Conservation (phyloP, 2,113 vertebrate genomes). For the Amazona guildingii region DNA sequence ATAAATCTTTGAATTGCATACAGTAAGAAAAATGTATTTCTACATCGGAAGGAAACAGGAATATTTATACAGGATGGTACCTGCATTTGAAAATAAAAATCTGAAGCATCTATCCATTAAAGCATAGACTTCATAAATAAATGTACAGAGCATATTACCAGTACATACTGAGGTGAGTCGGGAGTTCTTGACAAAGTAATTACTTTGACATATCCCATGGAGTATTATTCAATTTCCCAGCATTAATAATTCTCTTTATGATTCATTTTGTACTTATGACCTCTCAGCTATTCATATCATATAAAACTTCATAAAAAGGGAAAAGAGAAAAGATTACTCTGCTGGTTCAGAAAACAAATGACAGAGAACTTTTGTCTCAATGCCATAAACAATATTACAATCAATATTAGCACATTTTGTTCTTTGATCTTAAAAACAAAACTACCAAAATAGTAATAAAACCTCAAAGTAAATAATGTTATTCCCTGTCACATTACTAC, state of each 20-base stretch:
- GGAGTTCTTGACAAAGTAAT: neutral
- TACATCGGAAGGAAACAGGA: neutral
- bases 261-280: neutral
- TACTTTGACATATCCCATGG: neutral
- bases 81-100: neutral
- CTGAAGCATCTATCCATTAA: neutral
- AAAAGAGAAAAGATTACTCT: neutral
- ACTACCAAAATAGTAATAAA: neutral
- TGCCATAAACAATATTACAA: neutral
- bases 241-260: conserved; percentile 11
- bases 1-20: neutral
- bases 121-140: neutral
- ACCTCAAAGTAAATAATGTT: neutral
- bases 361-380: neutral
- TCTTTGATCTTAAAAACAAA: neutral
- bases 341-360: neutral
- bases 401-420: neutral
- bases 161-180: neutral
- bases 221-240: neutral
- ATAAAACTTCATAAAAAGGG: neutral
- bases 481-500: neutral
- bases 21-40: neutral
- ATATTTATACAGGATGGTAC: neutral
- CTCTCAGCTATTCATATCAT: neutral
- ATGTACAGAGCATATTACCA: neutral